Evolutionary conservation across 2,797 vertebrate genomes (phyloP), one percentile per base, ranked within the genome.

Genomic region (Mallotus villosus): DNA sequence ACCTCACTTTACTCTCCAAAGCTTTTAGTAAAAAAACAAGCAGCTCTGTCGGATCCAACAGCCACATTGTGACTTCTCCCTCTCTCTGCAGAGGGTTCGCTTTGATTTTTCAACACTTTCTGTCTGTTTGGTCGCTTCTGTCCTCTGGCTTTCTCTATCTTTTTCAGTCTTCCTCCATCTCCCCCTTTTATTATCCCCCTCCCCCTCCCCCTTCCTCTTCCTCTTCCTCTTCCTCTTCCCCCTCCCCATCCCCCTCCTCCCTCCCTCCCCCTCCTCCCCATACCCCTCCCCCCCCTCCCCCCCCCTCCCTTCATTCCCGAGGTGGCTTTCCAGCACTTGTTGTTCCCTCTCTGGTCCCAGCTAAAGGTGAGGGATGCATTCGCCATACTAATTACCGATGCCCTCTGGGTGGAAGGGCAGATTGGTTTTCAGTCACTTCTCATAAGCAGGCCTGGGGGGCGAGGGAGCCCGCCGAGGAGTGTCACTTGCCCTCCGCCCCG

Each of bases 61-160:
- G 75, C 80, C 68, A 74, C 70, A 76, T 80, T 86, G 81, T 82
- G 81, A 83, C 85, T 86, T 87, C 78, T 17, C 49, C 8, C 49
- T 51, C 49, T 51, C 49, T 51, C 4, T 71, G 86, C 85, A 83
- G 78, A 88, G 66, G 71, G 41, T 72, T 58, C 66, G 57, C 89
- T 91, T 92, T 91, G 87, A 91, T 91, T 91, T 80, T 86, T 88
- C 86, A 87, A 73, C 86, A 83, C 86, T 75, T 63, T 78, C 37
- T 70, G 21, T 55, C 22, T 34, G 27, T 60, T 68, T 68, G 65
- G 64, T 67, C 64, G 24, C 29, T 51, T 34, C 32, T 34, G 32
- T 34, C 32, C 3, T 29, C 27, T 29, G 27, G 27, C 27, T 4
- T 29, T 34, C 32, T 8, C 32, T 29, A 29, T 29, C 27, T 29